Evolutionary conservation across 1,140 invertebrate species (phyloP).

Genomic region (Acyrthosiphon pisum): DNA sequence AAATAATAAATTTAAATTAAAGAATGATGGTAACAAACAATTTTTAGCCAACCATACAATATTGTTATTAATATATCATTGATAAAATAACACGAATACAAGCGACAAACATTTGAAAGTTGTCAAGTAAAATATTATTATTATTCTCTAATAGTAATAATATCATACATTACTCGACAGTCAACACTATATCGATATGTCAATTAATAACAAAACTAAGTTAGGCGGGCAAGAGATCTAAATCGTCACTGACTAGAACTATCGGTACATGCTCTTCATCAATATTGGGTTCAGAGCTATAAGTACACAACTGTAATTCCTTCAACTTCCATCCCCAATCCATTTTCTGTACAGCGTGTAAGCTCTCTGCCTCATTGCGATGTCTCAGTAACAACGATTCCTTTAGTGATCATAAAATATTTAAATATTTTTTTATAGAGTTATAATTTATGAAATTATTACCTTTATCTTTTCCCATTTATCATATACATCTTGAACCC

Average conservation of each 20-base stretch:
- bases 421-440: neutral
- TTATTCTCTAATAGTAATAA: constrained; percentile 5
- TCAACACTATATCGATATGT: neutral
- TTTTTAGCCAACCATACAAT: neutral
- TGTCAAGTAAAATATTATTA: constrained; percentile 34
- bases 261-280: constrained; percentile 89
- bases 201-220: constrained; percentile 21
- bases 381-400: constrained; percentile 81
- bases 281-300: constrained; percentile 76
- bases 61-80: neutral
- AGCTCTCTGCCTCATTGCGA: too few relatives aligned
- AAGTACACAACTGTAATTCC: constrained; percentile 81
- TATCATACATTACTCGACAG: neutral
- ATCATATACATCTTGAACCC: constrained; percentile 96
- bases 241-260: constrained; percentile 93
- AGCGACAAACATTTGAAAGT: neutral
- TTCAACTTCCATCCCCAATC: constrained; percentile 67
- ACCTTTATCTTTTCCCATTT: constrained; percentile 67
- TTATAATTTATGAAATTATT: constrained; percentile 58
- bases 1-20: neutral
- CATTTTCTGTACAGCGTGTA: too few relatives aligned
- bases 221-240: constrained; percentile 63
- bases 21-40: constrained; percentile 1
- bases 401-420: constrained; percentile 65
- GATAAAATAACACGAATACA: constrained; percentile 38